These are phyloP conservation scores for Scaptomyza hsui DNA, from an alignment of 1,140 invertebrate species.

Conservation along the genomic window DNA sequence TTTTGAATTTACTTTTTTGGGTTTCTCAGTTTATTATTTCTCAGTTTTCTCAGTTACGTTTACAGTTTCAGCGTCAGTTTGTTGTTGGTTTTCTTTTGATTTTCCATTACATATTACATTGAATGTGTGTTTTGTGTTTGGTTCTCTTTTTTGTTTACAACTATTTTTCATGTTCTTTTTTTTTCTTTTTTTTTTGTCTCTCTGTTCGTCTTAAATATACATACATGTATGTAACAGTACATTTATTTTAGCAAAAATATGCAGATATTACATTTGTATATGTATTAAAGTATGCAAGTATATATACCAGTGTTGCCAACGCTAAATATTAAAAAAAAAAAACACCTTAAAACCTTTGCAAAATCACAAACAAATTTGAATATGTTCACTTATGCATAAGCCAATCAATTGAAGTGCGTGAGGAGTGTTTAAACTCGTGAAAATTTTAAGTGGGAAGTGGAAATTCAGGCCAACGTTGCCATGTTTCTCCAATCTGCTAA, in stretches of 20 bases:
- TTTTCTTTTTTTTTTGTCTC: conserved; percentile 16
- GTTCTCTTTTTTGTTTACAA: conserved; percentile 11
- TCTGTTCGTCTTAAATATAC: conserved; percentile 33
- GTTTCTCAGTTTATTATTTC: too few species aligned
- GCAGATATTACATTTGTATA: conserved; percentile 2
- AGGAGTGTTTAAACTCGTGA: too few species aligned
- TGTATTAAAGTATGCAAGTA: not conserved
- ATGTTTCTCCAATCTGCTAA: too few species aligned
- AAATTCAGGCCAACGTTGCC: too few species aligned
- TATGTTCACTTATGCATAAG: too few species aligned
- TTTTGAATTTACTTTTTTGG: conserved; percentile 1
- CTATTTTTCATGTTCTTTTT: conserved; percentile 18
- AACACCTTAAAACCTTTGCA: not conserved
- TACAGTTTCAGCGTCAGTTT: conserved; percentile 34
- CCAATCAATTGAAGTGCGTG: too few species aligned
- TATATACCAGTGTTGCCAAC: not conserved
- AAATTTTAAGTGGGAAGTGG: too few species aligned
- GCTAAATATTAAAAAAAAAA: not conserved
- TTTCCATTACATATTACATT: conserved; percentile 4
- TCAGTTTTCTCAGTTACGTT: conserved; percentile 41
- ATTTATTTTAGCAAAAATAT: conserved; percentile 37
- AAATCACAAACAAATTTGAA: too few species aligned
- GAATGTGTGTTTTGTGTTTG: conserved; percentile 16
- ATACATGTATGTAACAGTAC: conserved; percentile 10
- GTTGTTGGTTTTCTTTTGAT: not conserved